Percentiles rank a stretch among this genome's conserved stretches.
Conservation (phyloP, 1,140 invertebrate species). For the Diorhabda carinulata region DNA sequence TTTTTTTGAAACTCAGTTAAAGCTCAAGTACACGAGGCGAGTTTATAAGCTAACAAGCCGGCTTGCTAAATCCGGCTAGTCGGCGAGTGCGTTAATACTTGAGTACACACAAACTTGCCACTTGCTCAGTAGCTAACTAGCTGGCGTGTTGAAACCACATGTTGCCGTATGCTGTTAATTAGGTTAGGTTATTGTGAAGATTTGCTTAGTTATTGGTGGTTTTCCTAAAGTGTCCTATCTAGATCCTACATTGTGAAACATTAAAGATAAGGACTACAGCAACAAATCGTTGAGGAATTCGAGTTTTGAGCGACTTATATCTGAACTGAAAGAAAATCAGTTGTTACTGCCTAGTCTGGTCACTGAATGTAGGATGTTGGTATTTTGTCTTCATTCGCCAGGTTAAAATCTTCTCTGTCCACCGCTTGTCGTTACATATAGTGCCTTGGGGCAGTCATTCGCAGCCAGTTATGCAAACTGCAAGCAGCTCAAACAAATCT, state of each 20-base stretch:
- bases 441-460: slow-evolving; percentile 15
- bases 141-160: too few species aligned
- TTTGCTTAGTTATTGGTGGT: slow-evolving; percentile 11
- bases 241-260: slow-evolving; percentile 10
- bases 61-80: too few species aligned
- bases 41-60: too few species aligned
- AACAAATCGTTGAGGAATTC: slow-evolving; percentile 5
- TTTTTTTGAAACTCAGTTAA: too few species aligned
- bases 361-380: slow-evolving; percentile 24
- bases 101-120: too few species aligned
- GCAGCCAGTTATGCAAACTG: slow-evolving; percentile 28
- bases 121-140: too few species aligned
- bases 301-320: not conserved
- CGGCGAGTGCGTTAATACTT: too few species aligned
- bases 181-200: slow-evolving; percentile 3
- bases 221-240: slow-evolving; percentile 12
- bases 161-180: too few species aligned
- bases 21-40: too few species aligned
- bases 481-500: slow-evolving; percentile 17
- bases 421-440: slow-evolving; percentile 19
- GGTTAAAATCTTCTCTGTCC: slow-evolving; percentile 21
- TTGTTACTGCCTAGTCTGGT: slow-evolving; percentile 12
- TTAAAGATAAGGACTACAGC: slow-evolving; percentile 8
- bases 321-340: slow-evolving; percentile 10
- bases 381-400: slow-evolving; percentile 19